Evolutionary conservation across 2,113 vertebrate species (phyloP).

Genomic region (Bettongia penicillata): DNA sequence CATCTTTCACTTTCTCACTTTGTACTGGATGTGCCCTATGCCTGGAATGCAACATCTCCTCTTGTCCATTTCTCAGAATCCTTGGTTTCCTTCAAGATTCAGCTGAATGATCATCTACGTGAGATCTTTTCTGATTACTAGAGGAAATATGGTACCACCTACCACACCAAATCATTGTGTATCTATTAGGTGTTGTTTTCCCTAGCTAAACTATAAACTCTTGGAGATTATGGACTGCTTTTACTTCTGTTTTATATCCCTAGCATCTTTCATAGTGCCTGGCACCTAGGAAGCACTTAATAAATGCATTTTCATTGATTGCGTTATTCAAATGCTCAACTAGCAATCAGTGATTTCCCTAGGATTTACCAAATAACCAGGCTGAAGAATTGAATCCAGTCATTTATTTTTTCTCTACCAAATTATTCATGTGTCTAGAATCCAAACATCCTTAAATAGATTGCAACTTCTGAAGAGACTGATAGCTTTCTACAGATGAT

Average conservation of each 20-base stretch:
- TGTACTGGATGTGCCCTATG: background rate
- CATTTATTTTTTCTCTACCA: slow-evolving; percentile 2
- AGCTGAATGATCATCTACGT: background rate
- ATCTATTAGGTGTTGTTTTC: background rate
- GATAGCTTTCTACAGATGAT: background rate
- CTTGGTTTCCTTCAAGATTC: background rate
- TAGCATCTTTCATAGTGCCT: background rate
- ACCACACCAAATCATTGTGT: background rate
- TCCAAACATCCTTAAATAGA: background rate
- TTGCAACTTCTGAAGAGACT: background rate
- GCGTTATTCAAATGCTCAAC: background rate
- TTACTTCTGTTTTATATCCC: background rate
- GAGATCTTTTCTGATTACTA: background rate
- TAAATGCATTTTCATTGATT: background rate
- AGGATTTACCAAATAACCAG: background rate
- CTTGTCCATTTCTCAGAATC: background rate
- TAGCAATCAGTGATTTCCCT: background rate
- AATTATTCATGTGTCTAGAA: slow-evolving; percentile 2
- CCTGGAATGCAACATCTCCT: background rate
- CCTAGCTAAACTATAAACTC: background rate
- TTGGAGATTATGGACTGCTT: background rate
- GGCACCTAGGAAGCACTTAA: background rate
- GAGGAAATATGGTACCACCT: background rate
- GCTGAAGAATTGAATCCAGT: background rate
- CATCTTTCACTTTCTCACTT: background rate